phyloP scores from a whole-genome alignment of 2,888 invertebrate genomes.

The Heliconius cydno region DNA sequence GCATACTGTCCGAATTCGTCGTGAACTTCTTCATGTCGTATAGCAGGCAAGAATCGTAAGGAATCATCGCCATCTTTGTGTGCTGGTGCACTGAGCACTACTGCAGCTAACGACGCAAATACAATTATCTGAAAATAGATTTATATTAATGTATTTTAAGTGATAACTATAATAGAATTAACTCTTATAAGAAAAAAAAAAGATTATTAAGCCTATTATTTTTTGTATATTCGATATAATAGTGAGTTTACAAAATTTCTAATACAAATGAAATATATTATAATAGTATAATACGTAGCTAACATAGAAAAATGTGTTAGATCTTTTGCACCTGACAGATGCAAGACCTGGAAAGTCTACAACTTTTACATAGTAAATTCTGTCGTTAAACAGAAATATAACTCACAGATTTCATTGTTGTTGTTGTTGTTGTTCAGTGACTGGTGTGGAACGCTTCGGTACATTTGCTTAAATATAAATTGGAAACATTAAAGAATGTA shows the following conservation, averaged over 20 bases:
- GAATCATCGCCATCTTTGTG: constrained; percentile 35
- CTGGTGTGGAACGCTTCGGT: not conserved
- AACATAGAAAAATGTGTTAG: not conserved
- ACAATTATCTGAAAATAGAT: constrained; percentile 3
- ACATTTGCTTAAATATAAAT: constrained; percentile 6
- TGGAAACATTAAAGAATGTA: not conserved
- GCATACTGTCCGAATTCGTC: constrained; percentile 61
- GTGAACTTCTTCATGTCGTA: constrained; percentile 60
- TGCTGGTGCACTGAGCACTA: constrained; percentile 1
- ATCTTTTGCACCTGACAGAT: not conserved
- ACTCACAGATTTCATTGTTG: constrained; percentile 52
- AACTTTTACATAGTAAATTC: not conserved
- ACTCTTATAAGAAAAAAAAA: too few relatives aligned
- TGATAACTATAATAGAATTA: too few relatives aligned
- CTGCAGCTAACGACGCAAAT: not conserved
- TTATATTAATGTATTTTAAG: too few relatives aligned
- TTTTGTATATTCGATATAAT: not conserved
- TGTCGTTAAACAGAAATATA: not conserved
- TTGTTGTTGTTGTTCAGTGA: not conserved
- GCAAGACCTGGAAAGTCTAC: not conserved
- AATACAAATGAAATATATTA: too few relatives aligned
- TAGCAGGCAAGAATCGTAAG: constrained; percentile 55
- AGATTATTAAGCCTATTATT: too few relatives aligned
- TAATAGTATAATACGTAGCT: not conserved
- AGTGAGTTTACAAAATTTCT: not conserved